Evolutionary conservation across 2,113 vertebrate species (phyloP), one percentile per base, ranked within the genome.

Genomic region (Pongo abelii): DNA sequence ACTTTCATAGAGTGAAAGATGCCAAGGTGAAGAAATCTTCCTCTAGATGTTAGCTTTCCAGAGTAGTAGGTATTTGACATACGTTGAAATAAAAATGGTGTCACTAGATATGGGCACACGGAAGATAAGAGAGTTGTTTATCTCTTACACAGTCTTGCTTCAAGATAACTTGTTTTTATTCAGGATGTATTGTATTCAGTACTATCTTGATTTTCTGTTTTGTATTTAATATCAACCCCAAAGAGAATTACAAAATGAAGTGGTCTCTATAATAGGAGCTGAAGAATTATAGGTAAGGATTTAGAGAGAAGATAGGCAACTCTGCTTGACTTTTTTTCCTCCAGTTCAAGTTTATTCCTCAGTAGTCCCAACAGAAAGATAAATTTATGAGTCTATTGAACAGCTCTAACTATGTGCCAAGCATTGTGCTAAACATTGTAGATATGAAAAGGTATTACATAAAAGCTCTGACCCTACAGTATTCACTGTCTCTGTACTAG

Each of bases 91-190:
- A 87, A 83, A 96, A 96, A 35, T 30, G 32, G 5, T 90, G n/a
- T 83, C 14, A 38, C 46, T 72, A 25, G 52, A 10, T 55, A 43
- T 70, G 25, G 67, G 64, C 25, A 77, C 4, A 1, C 84, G 16
- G 23, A 93, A 84, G 59, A 61, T 89, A 92, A 52, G 61, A 64
- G 61, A 64, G 27, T 64, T 64, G 27, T 30, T 92, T 77, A 38
- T 64, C 2, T 52, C 59, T 35, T 43, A 38, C 57, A 40, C 8
- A 50, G 6, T 77, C 17, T 69, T 93, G 5, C 38, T 89, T 89
- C 16, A 86, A 67, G 64, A 55, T 96, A 50, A 50, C 43, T 23
- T 72, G 22, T 61, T 96, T 92, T 80, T 10, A 48, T 95, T 96
- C 38, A 86, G 6, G 14, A 81, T 89, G 77, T 93, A 35, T 74